phyloP scores from a whole-genome alignment of 2,797 vertebrate species.

The Schizopygopsis malacanthus region DNA sequence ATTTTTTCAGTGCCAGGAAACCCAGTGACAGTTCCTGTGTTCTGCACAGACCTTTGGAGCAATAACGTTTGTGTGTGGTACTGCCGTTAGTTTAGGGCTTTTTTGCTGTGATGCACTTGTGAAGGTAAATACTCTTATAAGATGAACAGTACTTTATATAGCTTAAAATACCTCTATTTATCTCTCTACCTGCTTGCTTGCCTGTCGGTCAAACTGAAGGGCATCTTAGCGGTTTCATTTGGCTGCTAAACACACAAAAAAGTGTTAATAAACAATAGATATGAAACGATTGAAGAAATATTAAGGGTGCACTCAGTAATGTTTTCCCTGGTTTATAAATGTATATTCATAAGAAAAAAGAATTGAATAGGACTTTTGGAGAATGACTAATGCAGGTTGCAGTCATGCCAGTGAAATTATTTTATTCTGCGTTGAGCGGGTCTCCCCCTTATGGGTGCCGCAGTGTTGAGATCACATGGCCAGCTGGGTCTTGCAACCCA shows the following conservation, averaged over 20 bases:
- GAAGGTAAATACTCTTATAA: slow-evolving; percentile 19
- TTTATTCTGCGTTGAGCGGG: not conserved
- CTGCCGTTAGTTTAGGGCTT: slow-evolving; percentile 52
- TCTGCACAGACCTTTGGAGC: slow-evolving; percentile 62
- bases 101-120: slow-evolving; percentile 66
- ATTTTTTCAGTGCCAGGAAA: slow-evolving; percentile 36
- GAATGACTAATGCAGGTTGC: not conserved
- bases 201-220: slow-evolving; percentile 74
- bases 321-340: slow-evolving; percentile 57
- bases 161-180: slow-evolving; percentile 79
- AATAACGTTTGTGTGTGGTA: slow-evolving; percentile 63
- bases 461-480: not conserved
- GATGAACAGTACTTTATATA: slow-evolving; percentile 58
- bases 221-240: slow-evolving; percentile 74
- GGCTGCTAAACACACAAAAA: slow-evolving; percentile 77
- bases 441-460: not conserved
- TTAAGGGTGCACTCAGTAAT: slow-evolving; percentile 38
- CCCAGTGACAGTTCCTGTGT: slow-evolving; percentile 48
- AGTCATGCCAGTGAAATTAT: not conserved
- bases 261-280: slow-evolving; percentile 34
- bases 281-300: slow-evolving; percentile 15
- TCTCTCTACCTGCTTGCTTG: slow-evolving; percentile 61
- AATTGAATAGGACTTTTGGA: slow-evolving; percentile 22
- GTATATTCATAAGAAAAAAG: slow-evolving; percentile 46
- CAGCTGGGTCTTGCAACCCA: not conserved